phyloP scores from a whole-genome alignment of 2,888 invertebrate genomes.

The Rhyacophila evoluta region DNA sequence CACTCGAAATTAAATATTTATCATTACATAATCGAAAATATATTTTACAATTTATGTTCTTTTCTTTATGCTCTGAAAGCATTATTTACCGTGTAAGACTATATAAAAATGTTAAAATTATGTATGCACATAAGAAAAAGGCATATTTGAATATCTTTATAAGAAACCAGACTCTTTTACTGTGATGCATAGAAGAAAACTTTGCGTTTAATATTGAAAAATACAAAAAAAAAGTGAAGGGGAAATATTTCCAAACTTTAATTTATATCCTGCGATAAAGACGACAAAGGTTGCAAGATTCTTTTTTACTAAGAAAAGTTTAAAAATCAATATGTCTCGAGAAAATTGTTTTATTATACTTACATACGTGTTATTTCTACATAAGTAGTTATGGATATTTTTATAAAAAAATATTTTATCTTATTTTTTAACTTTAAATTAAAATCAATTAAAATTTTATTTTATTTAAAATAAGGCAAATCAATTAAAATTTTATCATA shows the following conservation, averaged over 20 bases:
- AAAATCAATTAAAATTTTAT: no score
- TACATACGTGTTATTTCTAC: no score
- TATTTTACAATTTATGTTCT: no score
- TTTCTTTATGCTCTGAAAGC: no score
- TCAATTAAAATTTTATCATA: no score
- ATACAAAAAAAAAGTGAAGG: neutral
- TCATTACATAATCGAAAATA: no score
- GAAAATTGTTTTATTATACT: neutral
- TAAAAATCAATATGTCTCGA: neutral
- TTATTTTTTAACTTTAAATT: no score
- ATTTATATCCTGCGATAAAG: neutral
- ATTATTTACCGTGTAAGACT: neutral
- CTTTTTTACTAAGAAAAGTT: neutral
- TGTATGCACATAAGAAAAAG: neutral
- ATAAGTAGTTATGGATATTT: no score
- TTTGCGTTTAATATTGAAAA: neutral
- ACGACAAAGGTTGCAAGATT: neutral
- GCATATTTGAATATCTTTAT: constrained; percentile 4
- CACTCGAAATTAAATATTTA: no score
- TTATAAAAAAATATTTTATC: no score
- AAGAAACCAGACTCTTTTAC: neutral
- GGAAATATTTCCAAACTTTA: neutral
- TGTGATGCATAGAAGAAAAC: neutral
- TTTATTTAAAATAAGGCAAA: no score
- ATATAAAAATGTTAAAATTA: neutral